Evolutionary conservation across 2,113 vertebrate species (phyloP).

Genomic region (Xiphophorus hellerii): DNA sequence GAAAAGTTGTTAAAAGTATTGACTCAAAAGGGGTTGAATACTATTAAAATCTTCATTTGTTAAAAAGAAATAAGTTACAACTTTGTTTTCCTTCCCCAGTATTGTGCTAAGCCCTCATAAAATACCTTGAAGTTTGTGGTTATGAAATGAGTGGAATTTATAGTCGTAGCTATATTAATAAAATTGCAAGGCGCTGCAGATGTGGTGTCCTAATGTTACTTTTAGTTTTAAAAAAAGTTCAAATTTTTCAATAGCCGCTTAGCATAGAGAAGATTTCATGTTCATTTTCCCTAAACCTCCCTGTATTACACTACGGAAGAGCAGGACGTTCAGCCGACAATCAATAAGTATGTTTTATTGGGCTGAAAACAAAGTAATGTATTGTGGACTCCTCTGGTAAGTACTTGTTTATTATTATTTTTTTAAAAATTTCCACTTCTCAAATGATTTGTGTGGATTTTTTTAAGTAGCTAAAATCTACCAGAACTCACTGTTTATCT

Average conservation of each 20-base stretch:
- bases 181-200: background rate
- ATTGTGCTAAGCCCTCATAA: background rate
- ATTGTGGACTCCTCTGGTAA: constrained; percentile 55
- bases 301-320: background rate
- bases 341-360: constrained; percentile 11
- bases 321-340: background rate
- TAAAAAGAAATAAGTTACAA: background rate
- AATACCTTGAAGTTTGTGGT: background rate
- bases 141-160: background rate
- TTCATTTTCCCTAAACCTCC: background rate
- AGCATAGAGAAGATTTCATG: background rate
- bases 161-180: background rate
- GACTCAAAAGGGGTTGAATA: background rate
- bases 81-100: background rate
- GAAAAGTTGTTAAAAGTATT: background rate
- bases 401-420: constrained; percentile 38
- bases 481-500: background rate
- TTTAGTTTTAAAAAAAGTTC: background rate
- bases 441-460: background rate
- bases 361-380: constrained; percentile 24
- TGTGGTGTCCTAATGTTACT: background rate
- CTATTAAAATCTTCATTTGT: background rate
- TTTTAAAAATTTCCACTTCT: background rate
- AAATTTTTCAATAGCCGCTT: background rate
- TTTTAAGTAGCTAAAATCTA: background rate